A percentile compares a stretch with the other conserved stretches of the same genome.
These are phyloP conservation scores for Papilio glaucus DNA, from an alignment of 1,140 invertebrate species.

Conservation along the genomic window DNA sequence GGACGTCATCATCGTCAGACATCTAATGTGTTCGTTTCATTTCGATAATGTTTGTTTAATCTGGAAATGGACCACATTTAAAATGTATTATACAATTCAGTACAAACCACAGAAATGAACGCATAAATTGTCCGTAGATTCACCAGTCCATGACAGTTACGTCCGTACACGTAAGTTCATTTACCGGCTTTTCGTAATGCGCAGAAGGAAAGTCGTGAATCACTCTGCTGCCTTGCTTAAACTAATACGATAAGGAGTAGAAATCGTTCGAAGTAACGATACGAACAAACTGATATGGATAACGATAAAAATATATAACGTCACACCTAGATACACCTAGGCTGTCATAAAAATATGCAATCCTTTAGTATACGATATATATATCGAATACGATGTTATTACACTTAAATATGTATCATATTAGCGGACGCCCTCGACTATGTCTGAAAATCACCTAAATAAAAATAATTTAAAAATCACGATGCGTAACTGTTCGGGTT, in stretches of 20 bases:
- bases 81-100: not conserved
- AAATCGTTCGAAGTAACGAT: not conserved
- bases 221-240: not conserved
- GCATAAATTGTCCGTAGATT: not conserved
- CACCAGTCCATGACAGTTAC: slow-evolving; percentile 24
- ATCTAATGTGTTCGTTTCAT: too few relatives aligned
- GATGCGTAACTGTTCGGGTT: not conserved
- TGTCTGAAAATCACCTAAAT: too few relatives aligned
- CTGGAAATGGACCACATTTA: not conserved
- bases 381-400: not conserved
- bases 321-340: not conserved
- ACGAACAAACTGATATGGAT: not conserved
- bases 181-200: slow-evolving; percentile 27
- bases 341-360: not conserved
- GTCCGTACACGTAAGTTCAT: slow-evolving; percentile 20
- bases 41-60: too few relatives aligned
- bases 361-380: slow-evolving; percentile 4
- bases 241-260: not conserved
- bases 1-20: too few relatives aligned
- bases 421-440: not conserved
- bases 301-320: not conserved
- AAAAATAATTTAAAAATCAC: not conserved
- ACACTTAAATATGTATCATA: too few relatives aligned
- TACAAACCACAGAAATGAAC: not conserved
- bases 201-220: slow-evolving; percentile 6